Percentiles rank a stretch among this genome's conserved stretches.
These are phyloP conservation scores for Notarius quadriscutis DNA, from an alignment of 2,113 vertebrate species.

Conservation along the genomic window DNA sequence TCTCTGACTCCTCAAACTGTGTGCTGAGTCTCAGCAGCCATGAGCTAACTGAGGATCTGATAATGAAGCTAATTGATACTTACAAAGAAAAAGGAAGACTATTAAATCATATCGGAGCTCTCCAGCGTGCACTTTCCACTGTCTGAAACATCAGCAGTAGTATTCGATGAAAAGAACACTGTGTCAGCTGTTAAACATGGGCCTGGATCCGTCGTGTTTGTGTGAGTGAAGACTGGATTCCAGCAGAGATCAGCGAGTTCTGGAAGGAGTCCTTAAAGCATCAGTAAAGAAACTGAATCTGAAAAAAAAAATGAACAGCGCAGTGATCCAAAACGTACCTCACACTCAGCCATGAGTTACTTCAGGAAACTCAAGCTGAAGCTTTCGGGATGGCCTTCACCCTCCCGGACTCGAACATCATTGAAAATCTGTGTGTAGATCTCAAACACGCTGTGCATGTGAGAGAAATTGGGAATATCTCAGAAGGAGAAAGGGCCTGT, in stretches of 20 bases:
- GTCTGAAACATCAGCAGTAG: too few species aligned
- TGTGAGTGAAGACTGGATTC: neutral
- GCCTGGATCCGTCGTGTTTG: neutral
- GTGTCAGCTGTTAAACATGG: neutral
- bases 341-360: neutral
- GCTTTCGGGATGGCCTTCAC: neutral
- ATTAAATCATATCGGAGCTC: neutral
- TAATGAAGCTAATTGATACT: neutral
- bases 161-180: neutral
- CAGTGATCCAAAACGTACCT: neutral
- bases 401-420: neutral
- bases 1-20: neutral
- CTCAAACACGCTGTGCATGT: neutral
- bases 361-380: neutral
- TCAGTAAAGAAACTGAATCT: neutral
- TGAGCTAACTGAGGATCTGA: neutral
- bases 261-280: neutral
- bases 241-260: neutral
- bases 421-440: neutral
- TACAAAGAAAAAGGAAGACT: neutral
- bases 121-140: neutral
- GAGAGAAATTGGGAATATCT: neutral
- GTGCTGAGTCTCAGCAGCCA: neutral
- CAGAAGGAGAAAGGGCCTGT: neutral
- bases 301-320: neutral